phyloP scores from a whole-genome alignment of 2,888 invertebrate species.

The Gandaritis pyraliata region DNA sequence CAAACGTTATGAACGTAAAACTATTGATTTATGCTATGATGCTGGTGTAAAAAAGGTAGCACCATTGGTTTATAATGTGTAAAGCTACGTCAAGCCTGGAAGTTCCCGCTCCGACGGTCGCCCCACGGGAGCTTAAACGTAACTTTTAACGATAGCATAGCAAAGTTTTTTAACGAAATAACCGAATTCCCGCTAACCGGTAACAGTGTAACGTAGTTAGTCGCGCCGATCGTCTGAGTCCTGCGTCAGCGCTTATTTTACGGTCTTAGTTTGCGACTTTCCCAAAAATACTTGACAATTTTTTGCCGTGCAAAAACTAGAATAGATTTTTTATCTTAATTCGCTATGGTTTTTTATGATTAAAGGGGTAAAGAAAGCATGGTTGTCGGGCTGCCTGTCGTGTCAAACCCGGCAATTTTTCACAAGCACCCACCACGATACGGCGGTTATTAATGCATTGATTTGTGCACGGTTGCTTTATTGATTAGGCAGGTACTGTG shows the following conservation, averaged over 20 bases:
- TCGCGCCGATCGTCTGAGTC: constrained; percentile 40
- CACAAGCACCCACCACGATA: constrained; percentile 51
- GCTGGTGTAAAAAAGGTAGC: constrained; percentile 10
- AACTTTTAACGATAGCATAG: constrained; percentile 81
- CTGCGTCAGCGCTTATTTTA: constrained; percentile 40
- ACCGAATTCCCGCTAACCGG: constrained; percentile 75
- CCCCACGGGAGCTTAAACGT: constrained; percentile 72
- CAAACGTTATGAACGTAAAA: constrained; percentile 11
- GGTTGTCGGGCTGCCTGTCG: constrained; percentile 32
- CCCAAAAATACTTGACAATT: constrained; percentile 26
- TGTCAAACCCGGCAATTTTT: constrained; percentile 59
- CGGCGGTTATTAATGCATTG: constrained; percentile 72
- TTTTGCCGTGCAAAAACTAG: constrained; percentile 15
- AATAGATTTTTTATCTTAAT: constrained; percentile 2
- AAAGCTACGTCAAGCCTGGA: constrained; percentile 26
- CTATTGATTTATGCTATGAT: constrained; percentile 16
- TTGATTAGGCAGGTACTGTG: constrained; percentile 64
- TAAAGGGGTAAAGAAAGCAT: background rate
- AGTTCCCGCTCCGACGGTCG: constrained; percentile 42
- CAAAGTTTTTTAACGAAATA: constrained; percentile 82
- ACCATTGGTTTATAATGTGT: constrained; percentile 22
- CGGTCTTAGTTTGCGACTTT: constrained; percentile 39
- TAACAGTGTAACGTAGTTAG: constrained; percentile 39
- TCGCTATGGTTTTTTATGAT: constrained; percentile 7
- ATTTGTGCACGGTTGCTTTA: constrained; percentile 74